Conservation (phyloP, 2,113 vertebrate species). For the Sigmodon hispidus region DNA sequence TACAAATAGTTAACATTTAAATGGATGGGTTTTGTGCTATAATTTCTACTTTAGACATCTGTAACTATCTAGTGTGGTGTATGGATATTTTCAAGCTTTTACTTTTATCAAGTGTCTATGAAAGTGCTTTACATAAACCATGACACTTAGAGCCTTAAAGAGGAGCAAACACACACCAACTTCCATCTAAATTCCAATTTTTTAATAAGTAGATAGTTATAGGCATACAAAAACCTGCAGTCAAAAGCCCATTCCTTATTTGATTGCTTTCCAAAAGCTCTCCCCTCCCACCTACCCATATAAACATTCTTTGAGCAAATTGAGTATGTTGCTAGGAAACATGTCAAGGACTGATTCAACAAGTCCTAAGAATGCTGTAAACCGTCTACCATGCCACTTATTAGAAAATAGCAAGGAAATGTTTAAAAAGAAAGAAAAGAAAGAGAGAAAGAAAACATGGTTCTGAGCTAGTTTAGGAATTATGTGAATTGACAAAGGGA, state of each 20-base stretch:
- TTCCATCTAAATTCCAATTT: background rate
- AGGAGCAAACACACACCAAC: background rate
- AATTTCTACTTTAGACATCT: conserved; percentile 20
- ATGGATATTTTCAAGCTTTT: conserved; percentile 12
- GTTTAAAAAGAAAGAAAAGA: conserved; percentile 33
- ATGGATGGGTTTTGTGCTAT: background rate
- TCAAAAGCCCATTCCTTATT: conserved; percentile 49
- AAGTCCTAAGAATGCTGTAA: conserved; percentile 81
- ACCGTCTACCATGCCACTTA: conserved; percentile 75
- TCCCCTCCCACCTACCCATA: conserved; percentile 41
- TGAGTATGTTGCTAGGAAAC: conserved; percentile 85
- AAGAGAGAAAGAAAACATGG: background rate
- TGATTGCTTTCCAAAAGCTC: conserved; percentile 46
- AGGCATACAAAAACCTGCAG: background rate
- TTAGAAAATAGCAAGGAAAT: conserved; percentile 72
- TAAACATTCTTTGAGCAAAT: conserved; percentile 73
- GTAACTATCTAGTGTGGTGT: background rate
- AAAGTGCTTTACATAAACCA: background rate
- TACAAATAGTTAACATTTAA: conserved; percentile 1
- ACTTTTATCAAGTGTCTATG: background rate
- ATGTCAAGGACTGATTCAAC: conserved; percentile 82
- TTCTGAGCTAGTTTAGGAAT: background rate
- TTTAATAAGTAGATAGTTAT: conserved; percentile 30
- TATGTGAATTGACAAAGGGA: background rate
- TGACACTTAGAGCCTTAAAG: background rate